Conservation (phyloP, 2,888 invertebrate species). For the Cordilura impudica region DNA sequence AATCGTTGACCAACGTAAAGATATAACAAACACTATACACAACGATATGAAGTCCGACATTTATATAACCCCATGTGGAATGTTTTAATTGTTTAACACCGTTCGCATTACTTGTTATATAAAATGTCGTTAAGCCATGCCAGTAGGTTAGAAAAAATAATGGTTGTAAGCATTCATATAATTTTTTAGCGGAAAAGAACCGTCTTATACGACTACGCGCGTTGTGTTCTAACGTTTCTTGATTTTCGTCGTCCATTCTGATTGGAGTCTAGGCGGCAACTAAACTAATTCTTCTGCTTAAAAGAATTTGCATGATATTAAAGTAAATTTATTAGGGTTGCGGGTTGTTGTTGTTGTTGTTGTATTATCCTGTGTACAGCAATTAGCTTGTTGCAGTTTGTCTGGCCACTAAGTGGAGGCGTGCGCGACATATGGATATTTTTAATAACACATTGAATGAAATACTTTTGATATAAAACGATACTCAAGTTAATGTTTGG, state of each 20-base stretch:
- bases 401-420: background rate
- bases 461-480: background rate
- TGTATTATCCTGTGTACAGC: background rate
- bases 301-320: conserved; percentile 37
- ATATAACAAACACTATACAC: conserved; percentile 71
- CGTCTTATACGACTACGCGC: conserved; percentile 63
- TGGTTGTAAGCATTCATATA: conserved; percentile 73
- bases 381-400: conserved; percentile 25
- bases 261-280: conserved; percentile 66
- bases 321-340: too few relatives aligned
- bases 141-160: conserved; percentile 70
- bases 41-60: conserved; percentile 68
- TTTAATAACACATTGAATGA: conserved; percentile 9
- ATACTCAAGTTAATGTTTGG: background rate
- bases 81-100: conserved; percentile 68
- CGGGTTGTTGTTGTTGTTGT: background rate
- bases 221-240: conserved; percentile 37
- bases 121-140: conserved; percentile 74
- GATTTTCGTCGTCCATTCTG: conserved; percentile 64
- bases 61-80: conserved; percentile 72
- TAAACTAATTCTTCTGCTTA: conserved; percentile 48
- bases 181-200: conserved; percentile 70
- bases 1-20: conserved; percentile 71
- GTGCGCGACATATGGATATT: too few relatives aligned
- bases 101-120: conserved; percentile 64